Base-by-base conservation (phyloP, 2,888 invertebrate genomes). In the Auanema sp. region DNA sequence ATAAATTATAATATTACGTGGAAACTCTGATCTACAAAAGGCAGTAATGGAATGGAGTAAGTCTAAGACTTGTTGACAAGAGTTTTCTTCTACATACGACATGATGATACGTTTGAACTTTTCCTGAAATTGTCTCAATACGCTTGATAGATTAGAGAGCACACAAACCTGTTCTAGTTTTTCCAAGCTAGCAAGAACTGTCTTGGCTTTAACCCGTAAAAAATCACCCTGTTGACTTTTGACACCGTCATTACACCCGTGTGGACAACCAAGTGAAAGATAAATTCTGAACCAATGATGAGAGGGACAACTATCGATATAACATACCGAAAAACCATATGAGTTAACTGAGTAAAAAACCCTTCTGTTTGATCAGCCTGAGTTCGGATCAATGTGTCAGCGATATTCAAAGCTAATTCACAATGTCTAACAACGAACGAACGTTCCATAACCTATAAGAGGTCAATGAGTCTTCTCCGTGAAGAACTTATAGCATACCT, bases 1-100 rank as follows among this genome's bases (percentile, higher is more conserved):
- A 16, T 18, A 47, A 47, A 18, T 5, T n/a, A n/a, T n/a, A 8
- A 5, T 33, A 54, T 56, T 24, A 68, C 72, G 64, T 10, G 64
- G 47, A 16, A 71, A 43, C 55, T 79, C 80, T 1, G 72, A 71
- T 10, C 78, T 60, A 85, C 98, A 99, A 85, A 93, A 98, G 6
- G 95, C 95, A 57, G 95, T 89, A 77, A 94, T 92, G 0, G 96
- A 90, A 84, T 99, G 98, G 68, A 97, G 90, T 81, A 96, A 91
- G 81, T 97, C 96, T 60, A 98, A 86, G 10, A 75, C 71, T 69
- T 93, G 87, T 0, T 91, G 89, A 33, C 91, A 89, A 1, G 89
- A 89, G 71, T 81, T 89, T 23, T 81, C 81, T 0, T 94, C 90
- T 87, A 92, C 90, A 70, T 90, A 89, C 64, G 71, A 62, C 71